Base-by-base conservation (phyloP, 2,797 vertebrate genomes). In the Gambusia yucatana region DNA sequence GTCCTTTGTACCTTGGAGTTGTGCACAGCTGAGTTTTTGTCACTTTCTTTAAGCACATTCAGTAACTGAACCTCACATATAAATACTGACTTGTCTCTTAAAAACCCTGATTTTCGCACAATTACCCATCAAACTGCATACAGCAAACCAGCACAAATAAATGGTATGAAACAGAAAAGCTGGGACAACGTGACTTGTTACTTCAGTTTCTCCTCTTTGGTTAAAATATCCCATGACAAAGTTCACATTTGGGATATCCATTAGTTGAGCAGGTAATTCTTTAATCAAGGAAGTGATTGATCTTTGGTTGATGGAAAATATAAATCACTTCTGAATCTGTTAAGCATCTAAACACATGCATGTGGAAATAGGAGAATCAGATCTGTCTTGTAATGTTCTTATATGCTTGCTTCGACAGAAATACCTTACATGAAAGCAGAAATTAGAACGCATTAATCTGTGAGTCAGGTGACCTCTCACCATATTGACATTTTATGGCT, bases 401-500 rank as follows among this genome's bases (percentile, higher is more conserved):
- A 13, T 46, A 20, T 0, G 10, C 6, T 39, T 8, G 1, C 28
- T 36, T 9, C 3, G 6, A 36, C 9, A 22, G 17, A 59, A 50
- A 41, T 22, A 47, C 8, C 9, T 16, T 39, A 7, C 39, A 39
- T 28, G 36, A 46, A 61, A 50, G 44, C 9, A 20, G 22, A 36
- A 43, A 55, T 69, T n/a, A 13, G 30, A 48, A 39, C 7, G 2
- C 3, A 61, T 72, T 47, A 44, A 36, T 71, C 48, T 77, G 30
- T 47, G 77, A 48, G 70, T 63, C 13, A 47, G 41, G 30, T 28
- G 61, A 30, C 43, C 44, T 50, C 77, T 50, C 77, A 50, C 57
- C 55, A 63, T 17, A 55, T 46, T 63, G 77, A 73, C 77, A 63
- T 78, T 73, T 73, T 4, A 13, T 48, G n/a, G 28, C 33, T 36